Conservation (phyloP, 2,113 vertebrate species). For the Eptesicus fuscus region DNA sequence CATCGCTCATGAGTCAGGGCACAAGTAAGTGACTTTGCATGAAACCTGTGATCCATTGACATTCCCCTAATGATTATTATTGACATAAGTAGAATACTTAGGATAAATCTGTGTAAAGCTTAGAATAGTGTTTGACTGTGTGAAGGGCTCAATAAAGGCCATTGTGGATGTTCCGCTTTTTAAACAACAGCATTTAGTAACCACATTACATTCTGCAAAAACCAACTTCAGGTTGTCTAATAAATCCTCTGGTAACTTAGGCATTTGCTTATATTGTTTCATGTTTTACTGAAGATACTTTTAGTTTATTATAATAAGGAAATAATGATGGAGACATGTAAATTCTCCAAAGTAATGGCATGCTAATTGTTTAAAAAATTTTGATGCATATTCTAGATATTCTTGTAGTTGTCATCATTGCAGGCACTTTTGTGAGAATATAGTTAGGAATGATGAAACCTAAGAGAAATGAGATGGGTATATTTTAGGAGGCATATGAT, state of each 20-base stretch:
- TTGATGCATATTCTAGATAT: background rate
- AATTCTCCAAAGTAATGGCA: background rate
- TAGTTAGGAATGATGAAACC: background rate
- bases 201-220: no score
- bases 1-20: conserved; percentile 97
- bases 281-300: background rate
- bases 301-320: background rate
- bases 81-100: background rate
- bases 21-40: conserved; percentile 89
- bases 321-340: background rate
- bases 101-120: background rate
- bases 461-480: background rate
- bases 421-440: background rate
- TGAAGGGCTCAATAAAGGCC: background rate
- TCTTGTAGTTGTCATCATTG: background rate
- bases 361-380: background rate
- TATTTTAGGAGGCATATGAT: background rate
- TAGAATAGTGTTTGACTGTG: background rate
- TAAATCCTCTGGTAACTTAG: background rate
- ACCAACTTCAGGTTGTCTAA: background rate
- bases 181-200: background rate
- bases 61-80: background rate
- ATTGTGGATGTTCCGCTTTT: background rate
- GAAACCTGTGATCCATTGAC: background rate
- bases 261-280: background rate